Evolutionary conservation across 1,140 invertebrate genomes (phyloP), one percentile per base, ranked within the genome.

Genomic region (Leptinotarsa defecta): DNA sequence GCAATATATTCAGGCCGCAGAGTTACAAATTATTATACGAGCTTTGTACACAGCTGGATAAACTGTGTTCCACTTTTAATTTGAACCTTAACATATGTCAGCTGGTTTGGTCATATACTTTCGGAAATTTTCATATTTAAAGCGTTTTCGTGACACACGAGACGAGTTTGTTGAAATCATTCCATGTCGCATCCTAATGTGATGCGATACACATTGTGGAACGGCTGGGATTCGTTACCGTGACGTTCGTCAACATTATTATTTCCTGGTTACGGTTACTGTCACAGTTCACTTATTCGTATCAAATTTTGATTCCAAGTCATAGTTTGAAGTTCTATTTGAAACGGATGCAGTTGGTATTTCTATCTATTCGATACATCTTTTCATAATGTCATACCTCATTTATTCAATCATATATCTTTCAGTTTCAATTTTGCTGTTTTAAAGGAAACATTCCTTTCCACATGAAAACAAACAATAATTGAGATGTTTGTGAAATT

Each of bases 31-130:
- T 71, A 71, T 61, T 62, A 71, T 71, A 57, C 70, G 61, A 62
- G 61, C 57, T 34, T 22, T 62, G 70, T 63, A 52, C 70, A 71
- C 70, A 71, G 70, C 24, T 62, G 70, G 70, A 71, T 71, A 57
- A 71, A 62, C 70, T 49, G 70, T 20, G 70, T 52, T 71, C 70
- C 49, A 34, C 49, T 71, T 71, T 71, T 71, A 71, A 71, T 61
- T 71, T 71, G 27, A 71, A 71, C 70, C 70, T 63, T 24, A 71
- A 71, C 70, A 62, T 62, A 71, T 71, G 70, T 71, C 70, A 71
- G 70, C 70, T 71, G 70, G 22, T 71, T 22, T 52, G 70, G 70
- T 71, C 70, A 62, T 71, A 71, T 62, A 71, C 70, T 71, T 71
- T 62, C 20, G 49, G 52, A 17, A 68, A 62, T 71, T 71, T 71